Evolutionary conservation across 2,888 invertebrate genomes (phyloP).

Genomic region (Coelopa pilipes): DNA sequence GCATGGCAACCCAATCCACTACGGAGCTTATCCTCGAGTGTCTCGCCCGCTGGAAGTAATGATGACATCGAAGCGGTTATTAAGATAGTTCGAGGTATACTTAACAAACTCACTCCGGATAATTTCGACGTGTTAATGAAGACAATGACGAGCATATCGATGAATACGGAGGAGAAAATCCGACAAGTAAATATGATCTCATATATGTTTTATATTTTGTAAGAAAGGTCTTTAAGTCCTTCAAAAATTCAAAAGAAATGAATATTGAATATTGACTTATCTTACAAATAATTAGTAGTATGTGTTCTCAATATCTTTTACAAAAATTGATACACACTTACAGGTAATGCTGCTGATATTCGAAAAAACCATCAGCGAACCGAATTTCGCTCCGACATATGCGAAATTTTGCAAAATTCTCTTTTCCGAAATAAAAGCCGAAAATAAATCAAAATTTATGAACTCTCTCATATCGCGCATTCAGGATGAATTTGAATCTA

Average conservation of each 20-base stretch:
- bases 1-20: slow-evolving; percentile 62
- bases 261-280: no score
- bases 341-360: slow-evolving; percentile 63
- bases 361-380: slow-evolving; percentile 64
- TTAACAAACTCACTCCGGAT: slow-evolving; percentile 62
- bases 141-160: slow-evolving; percentile 58
- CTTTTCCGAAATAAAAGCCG: slow-evolving; percentile 59
- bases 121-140: slow-evolving; percentile 62
- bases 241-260: no score
- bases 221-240: no score
- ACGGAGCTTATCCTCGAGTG: slow-evolving; percentile 47
- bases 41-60: slow-evolving; percentile 43
- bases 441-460: slow-evolving; percentile 56
- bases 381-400: slow-evolving; percentile 63
- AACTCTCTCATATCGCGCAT: slow-evolving; percentile 57
- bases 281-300: no score
- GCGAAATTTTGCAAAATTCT: slow-evolving; percentile 63
- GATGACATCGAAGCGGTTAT: slow-evolving; percentile 57
- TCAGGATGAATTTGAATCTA: slow-evolving; percentile 61
- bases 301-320: no score
- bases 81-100: slow-evolving; percentile 63
- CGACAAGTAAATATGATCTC: slow-evolving; percentile 54
- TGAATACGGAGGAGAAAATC: slow-evolving; percentile 59
- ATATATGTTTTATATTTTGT: background rate
- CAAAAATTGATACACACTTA: background rate